Conservation (phyloP, 2,888 invertebrate species). For the Melinopterus prodromus region DNA sequence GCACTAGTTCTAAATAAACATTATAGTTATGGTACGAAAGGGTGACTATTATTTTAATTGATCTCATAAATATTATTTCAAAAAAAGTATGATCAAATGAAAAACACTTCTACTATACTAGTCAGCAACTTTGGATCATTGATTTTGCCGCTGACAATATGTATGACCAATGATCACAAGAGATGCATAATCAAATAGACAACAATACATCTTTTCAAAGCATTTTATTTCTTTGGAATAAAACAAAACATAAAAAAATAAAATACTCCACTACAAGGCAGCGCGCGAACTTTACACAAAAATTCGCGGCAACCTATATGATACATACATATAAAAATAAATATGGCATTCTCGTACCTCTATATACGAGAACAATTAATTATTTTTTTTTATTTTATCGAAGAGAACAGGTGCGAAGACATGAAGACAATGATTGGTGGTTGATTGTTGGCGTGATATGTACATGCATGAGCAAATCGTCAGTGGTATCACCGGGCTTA, state of each 20-base stretch:
- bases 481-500: conserved; percentile 22
- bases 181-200: neutral
- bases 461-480: conserved; percentile 30
- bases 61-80: no score
- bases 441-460: conserved; percentile 8
- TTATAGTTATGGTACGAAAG: no score
- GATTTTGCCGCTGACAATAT: no score
- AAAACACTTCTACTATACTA: no score
- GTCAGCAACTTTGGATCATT: no score
- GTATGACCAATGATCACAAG: no score
- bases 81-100: no score
- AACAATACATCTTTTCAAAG: conserved; percentile 15
- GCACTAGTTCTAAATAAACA: no score
- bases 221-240: conserved; percentile 29
- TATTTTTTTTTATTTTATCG: conserved; percentile 4
- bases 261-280: neutral
- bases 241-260: conserved; percentile 10
- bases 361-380: neutral
- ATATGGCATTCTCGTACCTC: neutral
- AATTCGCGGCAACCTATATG: neutral
- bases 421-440: conserved; percentile 4
- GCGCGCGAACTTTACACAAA: neutral
- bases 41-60: no score
- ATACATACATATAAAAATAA: conserved; percentile 4
- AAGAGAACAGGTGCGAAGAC: conserved; percentile 4